Evolutionary conservation across 2,888 invertebrate genomes (phyloP).

Genomic region (Cylindroiulus punctatus): DNA sequence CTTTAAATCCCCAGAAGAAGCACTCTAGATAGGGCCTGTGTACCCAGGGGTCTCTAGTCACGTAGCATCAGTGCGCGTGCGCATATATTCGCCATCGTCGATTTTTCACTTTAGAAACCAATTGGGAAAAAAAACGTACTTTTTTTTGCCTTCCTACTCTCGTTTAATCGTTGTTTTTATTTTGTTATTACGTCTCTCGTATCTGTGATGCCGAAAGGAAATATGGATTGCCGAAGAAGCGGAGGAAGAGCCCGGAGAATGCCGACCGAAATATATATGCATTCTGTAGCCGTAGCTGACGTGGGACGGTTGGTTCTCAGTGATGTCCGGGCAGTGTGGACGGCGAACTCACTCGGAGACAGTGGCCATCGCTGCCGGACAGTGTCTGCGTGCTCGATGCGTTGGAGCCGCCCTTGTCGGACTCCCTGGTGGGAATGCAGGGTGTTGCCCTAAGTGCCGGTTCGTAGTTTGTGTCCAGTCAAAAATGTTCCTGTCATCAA

Average conservation of each 20-base stretch:
- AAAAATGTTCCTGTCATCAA: slow-evolving; percentile 56
- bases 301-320: slow-evolving; percentile 23
- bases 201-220: slow-evolving; percentile 52
- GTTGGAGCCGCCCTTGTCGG: slow-evolving; percentile 17
- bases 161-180: slow-evolving; percentile 49
- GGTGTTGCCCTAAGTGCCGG: slow-evolving; percentile 52
- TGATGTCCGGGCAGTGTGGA: neutral
- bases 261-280: slow-evolving; percentile 45
- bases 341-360: neutral
- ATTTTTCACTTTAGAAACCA: slow-evolving; percentile 45
- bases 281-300: slow-evolving; percentile 44
- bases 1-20: slow-evolving; percentile 22
- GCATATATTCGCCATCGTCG: slow-evolving; percentile 45
- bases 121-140: neutral
- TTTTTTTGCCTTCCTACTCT: slow-evolving; percentile 48
- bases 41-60: slow-evolving; percentile 44
- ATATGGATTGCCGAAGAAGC: slow-evolving; percentile 37
- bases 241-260: neutral
- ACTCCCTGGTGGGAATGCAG: slow-evolving; percentile 44
- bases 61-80: slow-evolving; percentile 47
- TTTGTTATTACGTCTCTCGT: slow-evolving; percentile 52
- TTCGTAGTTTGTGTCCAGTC: slow-evolving; percentile 54
- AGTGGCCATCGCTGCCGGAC: neutral
- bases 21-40: slow-evolving; percentile 42
- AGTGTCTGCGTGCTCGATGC: neutral